Evolutionary conservation across 2,797 vertebrate genomes (phyloP), one percentile per base, ranked within the genome.

Genomic region (Eulemur mongoz): DNA sequence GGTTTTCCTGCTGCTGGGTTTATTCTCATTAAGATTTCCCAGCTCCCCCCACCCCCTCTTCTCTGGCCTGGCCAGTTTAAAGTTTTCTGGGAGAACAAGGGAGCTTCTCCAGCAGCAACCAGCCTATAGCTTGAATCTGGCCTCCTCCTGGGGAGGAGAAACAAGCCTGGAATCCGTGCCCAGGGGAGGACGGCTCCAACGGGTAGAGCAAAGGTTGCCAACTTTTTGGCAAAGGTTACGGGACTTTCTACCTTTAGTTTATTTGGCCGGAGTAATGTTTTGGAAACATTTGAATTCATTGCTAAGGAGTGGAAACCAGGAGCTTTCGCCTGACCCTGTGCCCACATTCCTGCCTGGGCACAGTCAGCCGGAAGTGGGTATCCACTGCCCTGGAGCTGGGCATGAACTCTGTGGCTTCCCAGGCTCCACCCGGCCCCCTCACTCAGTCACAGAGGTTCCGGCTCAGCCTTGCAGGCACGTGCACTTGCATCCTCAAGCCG

Each of bases 261-360:
- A 17, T 79, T 81, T 43, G 22, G 35, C 38, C 61, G 20, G 12
- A 32, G 13, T 2, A 25, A 27, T 32, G 32, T 69, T 91, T 61
- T 59, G 54, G 40, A 91, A 87, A 76, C 27, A 72, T 27, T 2
- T 65, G 65, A 72, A 35, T 84, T 80, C 5, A 0, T 73, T 73
- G 84, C 40, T 80, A 43, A 82, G 67, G n/a, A 38, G 73, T 57
- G 92, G 80, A 81, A 92, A 50, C 35, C 84, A n/a, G 45, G 18
- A 82, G 30, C 38, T 83, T 65, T 52, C 32, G 4, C 10, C 45
- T 48, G 50, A n/a, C 45, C 59, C 27, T 23, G 20, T 7, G 38
- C 32, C 43, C 65, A 57, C 43, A 22, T 38, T 20, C 14, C 43
- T 59, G 67, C 57, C 50, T 57, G 67, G 85, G 61, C 76, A 23